Percentiles rank a stretch among this genome's conserved stretches.
Conservation (phyloP, 2,113 vertebrate species). For the Prochilodus magdalenae region DNA sequence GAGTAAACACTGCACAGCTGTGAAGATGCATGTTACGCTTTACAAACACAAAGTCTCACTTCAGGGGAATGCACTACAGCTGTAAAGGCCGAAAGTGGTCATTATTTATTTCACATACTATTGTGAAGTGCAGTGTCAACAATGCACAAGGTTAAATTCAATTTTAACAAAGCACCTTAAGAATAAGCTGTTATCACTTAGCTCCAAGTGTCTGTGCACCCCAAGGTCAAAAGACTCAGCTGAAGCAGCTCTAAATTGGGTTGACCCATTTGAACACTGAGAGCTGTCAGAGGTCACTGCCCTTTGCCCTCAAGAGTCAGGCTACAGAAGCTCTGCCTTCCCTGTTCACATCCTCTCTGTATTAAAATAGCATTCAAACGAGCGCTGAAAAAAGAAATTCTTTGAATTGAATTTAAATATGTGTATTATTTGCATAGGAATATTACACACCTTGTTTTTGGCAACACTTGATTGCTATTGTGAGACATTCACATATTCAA, state of each 20-base stretch:
- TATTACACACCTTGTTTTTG: no score
- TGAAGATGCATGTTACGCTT: no score
- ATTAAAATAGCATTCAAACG: neutral
- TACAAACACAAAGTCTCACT: neutral
- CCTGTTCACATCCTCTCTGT: neutral
- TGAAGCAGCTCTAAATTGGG: conserved; percentile 9
- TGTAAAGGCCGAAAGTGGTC: no score
- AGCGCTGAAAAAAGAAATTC: neutral
- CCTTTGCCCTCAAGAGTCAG: neutral
- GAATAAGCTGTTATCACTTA: neutral
- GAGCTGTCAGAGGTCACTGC: conserved; percentile 1
- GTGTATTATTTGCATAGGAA: neutral
- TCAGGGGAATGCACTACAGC: neutral
- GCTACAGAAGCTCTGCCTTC: neutral
- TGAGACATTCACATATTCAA: neutral
- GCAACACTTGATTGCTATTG: neutral
- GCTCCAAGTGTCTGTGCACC: neutral
- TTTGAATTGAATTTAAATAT: neutral
- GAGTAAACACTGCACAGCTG: no score
- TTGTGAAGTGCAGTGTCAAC: no score
- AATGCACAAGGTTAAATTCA: no score
- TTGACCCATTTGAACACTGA: neutral
- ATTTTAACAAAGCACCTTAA: no score
- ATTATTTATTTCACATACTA: no score
- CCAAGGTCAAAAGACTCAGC: neutral